Evolutionary conservation across 2,888 invertebrate species (phyloP), one percentile per base, ranked within the genome.

Genomic region (Desoria tigrina): DNA sequence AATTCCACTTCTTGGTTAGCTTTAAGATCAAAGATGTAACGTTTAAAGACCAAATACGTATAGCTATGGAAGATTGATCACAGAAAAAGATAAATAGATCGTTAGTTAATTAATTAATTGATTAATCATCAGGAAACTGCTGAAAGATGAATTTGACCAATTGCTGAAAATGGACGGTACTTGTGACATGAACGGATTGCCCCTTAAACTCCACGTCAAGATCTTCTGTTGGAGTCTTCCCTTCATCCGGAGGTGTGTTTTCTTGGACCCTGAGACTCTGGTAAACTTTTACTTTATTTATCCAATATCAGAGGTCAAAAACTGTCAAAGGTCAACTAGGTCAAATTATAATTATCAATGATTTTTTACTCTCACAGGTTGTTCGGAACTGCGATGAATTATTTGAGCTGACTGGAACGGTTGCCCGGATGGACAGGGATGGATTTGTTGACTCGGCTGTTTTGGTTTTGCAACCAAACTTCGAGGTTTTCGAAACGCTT

Each of bases 361-460:
- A n/a, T n/a, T n/a, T n/a, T n/a, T n/a, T n/a, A n/a, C 32, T 11
- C 11, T 32, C 11, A 32, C 42, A 71, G 70, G 61, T 71, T 53
- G 28, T 68, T 26, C 62, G 61, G 58, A 71, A 71, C 37, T 67
- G 67, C 32, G 70, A 71, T 32, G 66, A 71, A 24, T 49, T 71
- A 23, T 71, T 71, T 42, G 64, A 68, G 21, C 16, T 54, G 18
- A 21, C 26, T n/a, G 21, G 32, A 11, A 32, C 21, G n/a, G 4
- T 9, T 45, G 45, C 45, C 45, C 45, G 18, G 7, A 7, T 21
- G 6, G 45, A 45, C 4, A 45, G 16, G 21, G 45, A 45, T 45
- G 45, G 45, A 4, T 18, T n/a, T 32, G 57, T 39, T 57, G 57
- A 37, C 57, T 45, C 21, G 4, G 49, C 37, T 50, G 49, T 18